Percentiles rank a stretch among this genome's conserved stretches.
phyloP scores from a whole-genome alignment of 2,797 vertebrate genomes.

The Malurus splendens region DNA sequence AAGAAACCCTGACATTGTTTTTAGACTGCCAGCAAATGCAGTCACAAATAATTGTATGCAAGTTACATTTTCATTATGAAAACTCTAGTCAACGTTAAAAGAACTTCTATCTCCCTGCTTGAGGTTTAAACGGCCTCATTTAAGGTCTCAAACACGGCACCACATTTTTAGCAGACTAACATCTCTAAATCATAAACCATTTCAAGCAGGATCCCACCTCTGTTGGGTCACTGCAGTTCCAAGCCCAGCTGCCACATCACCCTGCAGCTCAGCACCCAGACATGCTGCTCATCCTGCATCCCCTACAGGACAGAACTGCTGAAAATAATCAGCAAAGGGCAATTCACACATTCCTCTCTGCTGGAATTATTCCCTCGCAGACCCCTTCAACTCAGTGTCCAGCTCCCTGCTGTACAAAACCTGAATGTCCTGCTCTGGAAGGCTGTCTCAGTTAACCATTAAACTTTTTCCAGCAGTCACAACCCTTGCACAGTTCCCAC shows the following conservation, averaged over 20 bases:
- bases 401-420: not conserved
- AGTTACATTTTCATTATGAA: slow-evolving; percentile 26
- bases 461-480: not conserved
- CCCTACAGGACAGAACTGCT: not conserved
- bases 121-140: not conserved
- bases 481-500: fast-evolving
- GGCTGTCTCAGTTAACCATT: not conserved
- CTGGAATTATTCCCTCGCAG: not conserved
- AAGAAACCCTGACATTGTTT: slow-evolving; percentile 38
- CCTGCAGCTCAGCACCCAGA: not conserved
- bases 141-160: not conserved
- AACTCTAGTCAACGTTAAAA: slow-evolving; percentile 23
- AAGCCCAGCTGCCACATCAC: not conserved
- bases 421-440: not conserved
- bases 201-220: not conserved
- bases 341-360: not conserved
- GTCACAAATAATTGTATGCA: slow-evolving; percentile 18
- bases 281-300: not conserved
- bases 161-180: not conserved
- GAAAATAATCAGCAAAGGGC: not conserved
- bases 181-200: not conserved
- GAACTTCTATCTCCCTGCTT: not conserved
- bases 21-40: slow-evolving; percentile 5
- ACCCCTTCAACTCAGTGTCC: not conserved
- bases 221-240: not conserved